Conservation (phyloP, 2,113 vertebrate species). For the Syngnathus typhle region DNA sequence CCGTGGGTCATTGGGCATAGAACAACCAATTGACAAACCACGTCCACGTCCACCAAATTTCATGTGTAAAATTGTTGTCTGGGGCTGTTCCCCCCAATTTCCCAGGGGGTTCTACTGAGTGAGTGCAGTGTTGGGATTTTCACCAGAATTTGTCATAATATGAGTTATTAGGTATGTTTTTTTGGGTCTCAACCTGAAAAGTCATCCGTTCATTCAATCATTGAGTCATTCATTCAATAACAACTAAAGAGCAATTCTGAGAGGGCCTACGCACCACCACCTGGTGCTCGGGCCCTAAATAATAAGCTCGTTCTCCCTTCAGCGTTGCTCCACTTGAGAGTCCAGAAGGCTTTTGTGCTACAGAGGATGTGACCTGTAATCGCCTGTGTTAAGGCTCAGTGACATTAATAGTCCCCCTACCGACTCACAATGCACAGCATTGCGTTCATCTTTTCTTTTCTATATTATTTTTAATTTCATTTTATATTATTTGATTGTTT, state of each 20-base stretch:
- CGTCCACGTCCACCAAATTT: neutral
- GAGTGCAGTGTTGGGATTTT: neutral
- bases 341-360: conserved; percentile 82
- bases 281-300: conserved; percentile 1
- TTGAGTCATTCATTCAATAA: neutral
- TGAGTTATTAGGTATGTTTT: neutral
- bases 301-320: conserved; percentile 66
- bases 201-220: neutral
- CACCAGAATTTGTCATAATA: neutral
- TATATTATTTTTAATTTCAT: neutral
- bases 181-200: neutral
- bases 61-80: neutral
- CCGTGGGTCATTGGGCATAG: neutral
- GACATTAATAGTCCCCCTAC: conserved; percentile 57
- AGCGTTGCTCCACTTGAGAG: conserved; percentile 76
- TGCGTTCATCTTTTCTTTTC: conserved; percentile 45
- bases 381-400: conserved; percentile 77
- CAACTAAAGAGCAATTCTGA: neutral
- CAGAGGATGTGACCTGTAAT: conserved; percentile 80
- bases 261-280: neutral
- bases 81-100: neutral
- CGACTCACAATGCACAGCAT: conserved; percentile 79
- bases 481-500: conserved; percentile 11
- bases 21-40: too few relatives aligned
- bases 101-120: neutral